These are phyloP conservation scores for Caenorhabditis japonica DNA, from an alignment of 2,888 invertebrate species.

Conservation along the genomic window DNA sequence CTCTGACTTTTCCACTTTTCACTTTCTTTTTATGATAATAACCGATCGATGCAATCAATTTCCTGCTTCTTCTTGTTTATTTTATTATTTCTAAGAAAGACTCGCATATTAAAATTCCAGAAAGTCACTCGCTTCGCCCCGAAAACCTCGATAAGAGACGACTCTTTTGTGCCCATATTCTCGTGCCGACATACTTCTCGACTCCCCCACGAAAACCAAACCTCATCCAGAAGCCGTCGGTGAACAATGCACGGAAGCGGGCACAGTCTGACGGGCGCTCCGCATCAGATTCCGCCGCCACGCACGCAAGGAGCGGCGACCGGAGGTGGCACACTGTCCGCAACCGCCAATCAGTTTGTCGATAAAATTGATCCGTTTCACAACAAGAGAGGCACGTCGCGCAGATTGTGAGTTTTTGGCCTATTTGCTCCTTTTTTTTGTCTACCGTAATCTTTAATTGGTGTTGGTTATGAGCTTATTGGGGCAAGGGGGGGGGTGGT, in stretches of 20 bases:
- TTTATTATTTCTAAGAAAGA: not conserved
- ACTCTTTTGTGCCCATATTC: not conserved
- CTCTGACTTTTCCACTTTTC: constrained; percentile 1
- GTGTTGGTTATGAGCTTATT: no score
- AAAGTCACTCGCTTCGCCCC: no score
- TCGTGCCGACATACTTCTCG: not conserved
- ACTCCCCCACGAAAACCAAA: not conserved
- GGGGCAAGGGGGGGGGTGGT: no score
- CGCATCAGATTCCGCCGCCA: constrained; percentile 64
- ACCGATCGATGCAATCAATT: not conserved
- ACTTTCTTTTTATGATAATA: constrained; percentile 5
- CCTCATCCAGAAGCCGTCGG: not conserved
- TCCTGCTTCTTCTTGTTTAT: not conserved
- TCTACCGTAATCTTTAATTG: no score
- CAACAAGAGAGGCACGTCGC: constrained; percentile 90
- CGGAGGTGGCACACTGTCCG: constrained; percentile 73
- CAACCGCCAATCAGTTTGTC: constrained; percentile 82
- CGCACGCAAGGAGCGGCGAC: constrained; percentile 73
- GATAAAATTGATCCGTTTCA: constrained; percentile 98
- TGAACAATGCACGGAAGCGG: constrained; percentile 48
- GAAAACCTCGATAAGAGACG: no score
- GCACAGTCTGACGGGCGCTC: constrained; percentile 63
- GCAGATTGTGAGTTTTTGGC: constrained; percentile 84
- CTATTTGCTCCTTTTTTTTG: no score
- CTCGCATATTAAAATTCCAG: not conserved